Conservation (phyloP, 2,113 vertebrate genomes). For the Toxotes chatareus region DNA sequence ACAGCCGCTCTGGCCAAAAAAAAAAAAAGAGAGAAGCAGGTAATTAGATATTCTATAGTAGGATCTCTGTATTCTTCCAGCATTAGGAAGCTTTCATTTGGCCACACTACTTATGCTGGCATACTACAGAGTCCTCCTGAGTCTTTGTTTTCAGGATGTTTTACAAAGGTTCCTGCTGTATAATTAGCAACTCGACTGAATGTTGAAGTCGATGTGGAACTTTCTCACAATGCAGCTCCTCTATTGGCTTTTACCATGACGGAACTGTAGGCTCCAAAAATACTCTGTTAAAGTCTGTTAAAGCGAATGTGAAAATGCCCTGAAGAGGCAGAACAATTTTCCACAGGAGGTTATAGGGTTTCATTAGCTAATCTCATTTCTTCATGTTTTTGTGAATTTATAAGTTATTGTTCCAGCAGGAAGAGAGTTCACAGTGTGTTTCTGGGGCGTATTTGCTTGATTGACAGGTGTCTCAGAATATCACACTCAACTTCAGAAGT, state of each 20-base stretch:
- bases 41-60: no score
- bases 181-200: conserved; percentile 9
- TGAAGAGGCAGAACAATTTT: not conserved
- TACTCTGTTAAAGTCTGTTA: not conserved
- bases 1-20: not conserved
- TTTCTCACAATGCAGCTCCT: conserved; percentile 14
- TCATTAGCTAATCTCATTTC: not conserved
- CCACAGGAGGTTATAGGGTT: not conserved
- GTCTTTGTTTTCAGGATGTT: conserved; percentile 13
- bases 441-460: conserved; percentile 44
- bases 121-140: not conserved
- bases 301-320: not conserved
- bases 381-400: conserved; percentile 9
- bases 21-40: not conserved
- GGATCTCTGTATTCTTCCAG: not conserved
- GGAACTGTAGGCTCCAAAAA: not conserved
- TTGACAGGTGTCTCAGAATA: conserved; percentile 56
- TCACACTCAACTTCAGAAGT: conserved; percentile 43
- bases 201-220: not conserved
- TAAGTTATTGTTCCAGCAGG: not conserved
- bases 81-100: conserved; percentile 2
- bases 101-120: not conserved
- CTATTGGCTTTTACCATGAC: no score
- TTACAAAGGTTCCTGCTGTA: conserved; percentile 2
- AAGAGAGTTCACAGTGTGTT: conserved; percentile 4